Percentiles rank a stretch among this genome's conserved stretches.
Conservation (phyloP, 2,888 invertebrate species). For the Stomorhina lunata region DNA sequence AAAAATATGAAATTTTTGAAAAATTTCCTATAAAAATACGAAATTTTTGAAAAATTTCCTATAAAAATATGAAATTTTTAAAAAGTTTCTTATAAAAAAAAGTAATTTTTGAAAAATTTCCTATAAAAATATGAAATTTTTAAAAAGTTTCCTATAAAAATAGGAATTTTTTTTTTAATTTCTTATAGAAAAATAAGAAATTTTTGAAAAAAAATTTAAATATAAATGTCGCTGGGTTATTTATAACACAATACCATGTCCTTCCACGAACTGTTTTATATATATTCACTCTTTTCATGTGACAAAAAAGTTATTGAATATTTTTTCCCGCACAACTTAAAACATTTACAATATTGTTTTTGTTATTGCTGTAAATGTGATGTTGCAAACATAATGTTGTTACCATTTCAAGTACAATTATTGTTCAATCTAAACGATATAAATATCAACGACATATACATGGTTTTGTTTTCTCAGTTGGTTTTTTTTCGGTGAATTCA, state of each 20-base stretch:
- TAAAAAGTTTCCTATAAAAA: no score
- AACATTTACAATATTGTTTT: not conserved
- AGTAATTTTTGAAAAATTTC: no score
- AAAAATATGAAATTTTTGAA: no score
- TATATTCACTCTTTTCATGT: slow-evolving; percentile 13
- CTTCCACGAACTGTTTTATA: slow-evolving; percentile 4
- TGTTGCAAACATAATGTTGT: slow-evolving; percentile 14
- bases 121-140: no score
- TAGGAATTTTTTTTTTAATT: no score
- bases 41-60: no score
- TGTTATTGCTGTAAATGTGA: not conserved
- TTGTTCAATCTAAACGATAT: slow-evolving; percentile 27
- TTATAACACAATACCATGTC: not conserved
- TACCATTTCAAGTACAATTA: slow-evolving; percentile 25
- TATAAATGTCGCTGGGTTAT: slow-evolving; percentile 11
- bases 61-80: no score
- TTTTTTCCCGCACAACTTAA: not conserved
- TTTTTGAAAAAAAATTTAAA: not conserved
- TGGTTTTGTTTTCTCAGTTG: not conserved
- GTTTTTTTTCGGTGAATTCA: not conserved
- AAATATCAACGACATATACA: slow-evolving; percentile 42
- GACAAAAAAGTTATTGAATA: not conserved
- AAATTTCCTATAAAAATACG: no score
- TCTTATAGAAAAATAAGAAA: not conserved
- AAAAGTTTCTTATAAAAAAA: no score